Base-by-base conservation (phyloP, 2,797 vertebrate species). In the Menidia menidia region DNA sequence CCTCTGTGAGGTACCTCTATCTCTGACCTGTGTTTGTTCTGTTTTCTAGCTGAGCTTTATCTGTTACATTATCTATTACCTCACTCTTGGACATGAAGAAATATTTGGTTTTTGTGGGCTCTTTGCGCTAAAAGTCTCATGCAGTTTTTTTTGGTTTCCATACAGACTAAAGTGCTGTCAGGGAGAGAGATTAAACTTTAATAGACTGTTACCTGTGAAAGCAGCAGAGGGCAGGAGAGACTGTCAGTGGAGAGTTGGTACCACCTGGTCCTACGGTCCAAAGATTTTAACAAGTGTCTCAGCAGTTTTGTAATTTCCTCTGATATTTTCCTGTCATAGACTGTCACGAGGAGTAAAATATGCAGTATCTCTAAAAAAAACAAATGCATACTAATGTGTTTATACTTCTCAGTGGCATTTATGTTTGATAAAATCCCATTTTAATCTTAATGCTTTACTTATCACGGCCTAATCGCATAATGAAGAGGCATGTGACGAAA, bases 211-310 rank as follows among this genome's bases (percentile, higher is more conserved):
- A 63, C 15, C 25, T 47, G 33, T 52, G 48, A 39, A 19, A 44
- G 64, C 80, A 89, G 82, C 77, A 90, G 85, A 86, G 85, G 86
- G 85, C 86, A 87, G 81, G 69, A 89, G 80, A 88, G 84, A 71
- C 68, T 64, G 77, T 90, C 86, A 79, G 6, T 53, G 55, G 16
- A 67, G 16, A 39, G 41, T 18, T 18, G n/a, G 42, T 48, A 60
- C 32, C 61, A 44, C 16, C 9, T 16, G 31, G 33, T 25, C 16
- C 33, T 60, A n/a, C 70, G 60, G 71, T 77, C 45, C 58, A 42
- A 56, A 32, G 60, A 67, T 55, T 79, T 68, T 75, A 14, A 45
- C 15, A 39, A 39, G 35, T 39, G 35, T 9, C 35, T 6, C 35
- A 39, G 10, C 35, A 39, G 35, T 39, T 39, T 39, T 39, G 6